Evolutionary conservation across 2,888 invertebrate species (phyloP).

Genomic region (Eucriotettix oculatus): DNA sequence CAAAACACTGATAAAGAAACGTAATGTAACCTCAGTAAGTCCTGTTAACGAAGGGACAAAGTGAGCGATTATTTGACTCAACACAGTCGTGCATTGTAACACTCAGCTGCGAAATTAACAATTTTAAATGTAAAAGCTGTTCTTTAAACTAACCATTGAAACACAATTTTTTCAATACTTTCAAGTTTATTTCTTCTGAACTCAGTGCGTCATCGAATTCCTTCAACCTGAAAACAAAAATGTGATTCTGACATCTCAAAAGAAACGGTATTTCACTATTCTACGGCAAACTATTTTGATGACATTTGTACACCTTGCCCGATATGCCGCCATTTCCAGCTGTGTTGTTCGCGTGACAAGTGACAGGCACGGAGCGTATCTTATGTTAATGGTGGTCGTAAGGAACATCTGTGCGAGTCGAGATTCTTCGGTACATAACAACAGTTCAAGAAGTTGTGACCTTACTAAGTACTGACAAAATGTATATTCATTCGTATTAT

Average conservation of each 20-base stretch:
- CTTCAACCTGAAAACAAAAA: constrained; percentile 45
- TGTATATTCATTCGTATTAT: too few relatives aligned
- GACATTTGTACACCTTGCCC: constrained; percentile 19
- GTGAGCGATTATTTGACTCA: too few relatives aligned
- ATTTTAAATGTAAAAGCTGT: too few relatives aligned
- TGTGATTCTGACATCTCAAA: background rate
- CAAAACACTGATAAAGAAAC: too few relatives aligned
- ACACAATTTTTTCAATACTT: constrained; percentile 47
- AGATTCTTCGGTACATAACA: background rate
- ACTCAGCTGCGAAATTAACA: too few relatives aligned
- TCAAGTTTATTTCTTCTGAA: constrained; percentile 52
- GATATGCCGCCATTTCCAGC: constrained; percentile 19
- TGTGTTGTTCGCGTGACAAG: constrained; percentile 1
- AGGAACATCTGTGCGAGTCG: constrained; percentile 3
- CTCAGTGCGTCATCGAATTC: constrained; percentile 59
- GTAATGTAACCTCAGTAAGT: too few relatives aligned
- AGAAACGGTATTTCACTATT: background rate
- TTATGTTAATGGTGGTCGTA: constrained; percentile 1
- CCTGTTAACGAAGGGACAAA: too few relatives aligned
- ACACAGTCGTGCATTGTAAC: too few relatives aligned
- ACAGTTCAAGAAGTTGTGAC: background rate
- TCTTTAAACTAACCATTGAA: constrained; percentile 50
- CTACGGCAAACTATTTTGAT: background rate
- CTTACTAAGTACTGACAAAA: too few relatives aligned
- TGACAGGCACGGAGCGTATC: constrained; percentile 1